Percentiles rank a stretch among this genome's conserved stretches.
phyloP scores from a whole-genome alignment of 2,113 vertebrate species.

The Dendrocopos noguchii region DNA sequence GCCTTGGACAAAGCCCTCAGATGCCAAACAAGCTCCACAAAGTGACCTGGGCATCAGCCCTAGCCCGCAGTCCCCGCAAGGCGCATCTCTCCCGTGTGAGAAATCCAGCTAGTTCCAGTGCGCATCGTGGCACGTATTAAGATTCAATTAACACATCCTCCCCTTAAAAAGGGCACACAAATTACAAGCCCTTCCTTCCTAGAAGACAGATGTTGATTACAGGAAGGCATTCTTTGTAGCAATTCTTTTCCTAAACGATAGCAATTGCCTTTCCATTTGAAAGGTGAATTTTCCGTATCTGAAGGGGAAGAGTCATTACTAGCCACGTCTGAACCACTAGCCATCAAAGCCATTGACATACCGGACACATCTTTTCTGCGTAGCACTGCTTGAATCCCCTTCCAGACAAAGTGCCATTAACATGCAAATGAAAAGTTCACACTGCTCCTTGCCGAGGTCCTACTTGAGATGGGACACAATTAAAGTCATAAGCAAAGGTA shows the following conservation, averaged over 20 bases:
- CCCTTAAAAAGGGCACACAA: neutral
- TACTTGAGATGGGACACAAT: neutral
- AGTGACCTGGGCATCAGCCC: neutral
- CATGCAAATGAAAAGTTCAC: slow-evolving; percentile 25
- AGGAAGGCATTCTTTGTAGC: neutral
- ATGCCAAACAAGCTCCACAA: neutral
- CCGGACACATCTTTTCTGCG: neutral
- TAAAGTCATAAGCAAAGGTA: neutral
- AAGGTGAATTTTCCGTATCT: neutral
- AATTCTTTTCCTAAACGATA: neutral
- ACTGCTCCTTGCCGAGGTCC: neutral
- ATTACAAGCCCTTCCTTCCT: neutral
- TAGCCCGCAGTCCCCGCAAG: neutral
- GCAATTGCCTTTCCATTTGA: neutral
- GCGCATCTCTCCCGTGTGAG: rapidly evolving
- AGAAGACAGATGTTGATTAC: neutral
- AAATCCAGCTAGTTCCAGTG: neutral
- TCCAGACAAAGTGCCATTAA: neutral
- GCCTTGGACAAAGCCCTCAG: neutral
- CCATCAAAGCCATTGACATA: neutral
- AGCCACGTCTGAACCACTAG: neutral
- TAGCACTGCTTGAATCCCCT: neutral
- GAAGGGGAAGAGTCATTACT: neutral
- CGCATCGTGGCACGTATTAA: too few relatives aligned
- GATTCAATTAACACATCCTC: neutral